Conservation (phyloP, 2,797 vertebrate species). For the Leuciscus waleckii region DNA sequence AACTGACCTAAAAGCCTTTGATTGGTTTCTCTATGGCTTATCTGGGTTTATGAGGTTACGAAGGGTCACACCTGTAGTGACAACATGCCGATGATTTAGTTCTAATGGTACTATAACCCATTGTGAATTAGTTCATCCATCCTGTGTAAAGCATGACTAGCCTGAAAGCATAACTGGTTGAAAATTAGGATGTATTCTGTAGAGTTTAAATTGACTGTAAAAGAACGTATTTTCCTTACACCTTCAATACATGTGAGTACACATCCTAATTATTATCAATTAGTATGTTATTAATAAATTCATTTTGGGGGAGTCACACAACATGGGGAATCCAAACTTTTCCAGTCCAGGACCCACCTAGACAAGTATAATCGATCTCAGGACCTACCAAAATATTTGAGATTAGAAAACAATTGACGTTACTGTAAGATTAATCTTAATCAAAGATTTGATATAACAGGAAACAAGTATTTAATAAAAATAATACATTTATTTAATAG, state of each 20-base stretch:
- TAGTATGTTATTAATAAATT: too few relatives aligned
- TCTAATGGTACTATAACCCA: not conserved
- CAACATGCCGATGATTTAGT: not conserved
- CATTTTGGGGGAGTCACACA: too few relatives aligned
- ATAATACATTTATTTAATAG: too few relatives aligned
- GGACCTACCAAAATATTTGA: too few relatives aligned
- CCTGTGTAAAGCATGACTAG: not conserved
- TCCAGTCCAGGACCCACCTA: too few relatives aligned
- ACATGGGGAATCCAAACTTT: too few relatives aligned
- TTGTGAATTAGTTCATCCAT: not conserved
- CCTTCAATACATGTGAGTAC: not conserved
- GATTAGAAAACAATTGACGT: too few relatives aligned
- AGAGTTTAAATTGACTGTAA: not conserved
- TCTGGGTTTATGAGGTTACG: not conserved
- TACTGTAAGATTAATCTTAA: too few relatives aligned
- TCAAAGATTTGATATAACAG: too few relatives aligned
- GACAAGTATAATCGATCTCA: too few relatives aligned
- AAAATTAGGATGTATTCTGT: not conserved
- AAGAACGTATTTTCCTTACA: not conserved
- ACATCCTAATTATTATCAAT: not conserved
- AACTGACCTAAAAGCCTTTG: not conserved
- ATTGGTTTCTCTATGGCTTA: not conserved
- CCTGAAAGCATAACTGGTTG: not conserved
- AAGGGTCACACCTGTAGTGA: constrained; percentile 1
- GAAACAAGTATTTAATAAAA: too few relatives aligned